Evolutionary conservation across 2,113 vertebrate species (phyloP), one percentile per base, ranked within the genome.

Genomic region (Turnix velox): DNA sequence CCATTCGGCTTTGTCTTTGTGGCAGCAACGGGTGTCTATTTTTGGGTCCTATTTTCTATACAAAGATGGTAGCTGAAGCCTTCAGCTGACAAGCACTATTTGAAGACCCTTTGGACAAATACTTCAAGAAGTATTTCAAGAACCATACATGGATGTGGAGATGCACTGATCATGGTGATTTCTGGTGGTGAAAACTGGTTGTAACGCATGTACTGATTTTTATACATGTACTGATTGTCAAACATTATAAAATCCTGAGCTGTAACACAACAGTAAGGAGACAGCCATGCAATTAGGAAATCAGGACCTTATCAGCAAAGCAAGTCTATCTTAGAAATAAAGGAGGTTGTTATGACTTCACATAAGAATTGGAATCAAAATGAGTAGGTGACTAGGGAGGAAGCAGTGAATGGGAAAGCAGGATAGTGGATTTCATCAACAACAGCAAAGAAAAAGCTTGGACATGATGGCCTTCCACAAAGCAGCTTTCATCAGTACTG

Each of bases 1-100:
- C 5, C 1, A 0, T 75, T 68, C 35, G 0, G 1, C 35, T 28
- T 22, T 65, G n/a, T 40, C 58, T 4, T 8, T 35, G 7, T n/a
- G n/a, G 11, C 13, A 82, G 22, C 62, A 59, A 4, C 6, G 28
- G 5, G 3, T 72, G 31, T 78, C 9, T 92, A 35, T 40, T 18
- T 48, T 72, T 37, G 48, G 37, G 10, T 72, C 37, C 33, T 20
- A 0, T 43, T 87, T 87, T 57, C 42, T 54, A 15, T 55, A n/a
- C n/a, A n/a, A n/a, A n/a, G n/a, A n/a, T n/a, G n/a, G n/a, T n/a
- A 37, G 43, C 48, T 61, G 66, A 73, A 80, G 45, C 24, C 20
- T 84, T 88, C 51, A 67, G 40, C 55, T 84, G 51, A 52, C 27
- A 58, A 43, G 57, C 46, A 5, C 30, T 55, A n/a, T n/a, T n/a